A percentile compares a stretch with the other conserved stretches of the same genome.
Conservation (phyloP, 2,797 vertebrate genomes). For the Hypotaenidia philippensis region DNA sequence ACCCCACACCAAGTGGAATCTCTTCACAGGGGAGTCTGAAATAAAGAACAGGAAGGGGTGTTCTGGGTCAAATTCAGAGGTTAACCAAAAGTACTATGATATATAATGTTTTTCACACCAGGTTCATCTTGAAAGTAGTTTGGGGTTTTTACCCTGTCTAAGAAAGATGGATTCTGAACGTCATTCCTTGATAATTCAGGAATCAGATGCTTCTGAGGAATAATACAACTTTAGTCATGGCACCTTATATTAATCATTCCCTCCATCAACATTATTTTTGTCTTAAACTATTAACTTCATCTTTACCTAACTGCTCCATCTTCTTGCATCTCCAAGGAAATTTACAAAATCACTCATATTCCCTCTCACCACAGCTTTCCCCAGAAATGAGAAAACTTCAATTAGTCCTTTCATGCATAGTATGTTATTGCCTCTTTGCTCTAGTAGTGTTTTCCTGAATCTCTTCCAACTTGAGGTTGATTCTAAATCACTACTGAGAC, state of each 20-base stretch:
- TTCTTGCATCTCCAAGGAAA: background rate
- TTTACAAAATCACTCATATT: background rate
- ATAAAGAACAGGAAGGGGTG: background rate
- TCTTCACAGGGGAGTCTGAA: background rate
- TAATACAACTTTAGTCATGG: background rate
- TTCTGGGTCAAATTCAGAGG: background rate
- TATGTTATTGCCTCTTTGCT: background rate
- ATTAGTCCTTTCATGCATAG: background rate
- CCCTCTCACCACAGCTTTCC: background rate
- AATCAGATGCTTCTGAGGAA: background rate
- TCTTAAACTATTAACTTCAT: background rate
- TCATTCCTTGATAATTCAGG: background rate
- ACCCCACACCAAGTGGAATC: background rate
- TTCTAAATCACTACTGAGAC: background rate
- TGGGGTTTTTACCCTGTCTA: background rate
- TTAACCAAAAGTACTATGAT: background rate
- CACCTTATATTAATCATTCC: background rate
- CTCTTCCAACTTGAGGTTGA: background rate
- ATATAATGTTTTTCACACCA: background rate
- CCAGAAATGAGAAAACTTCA: background rate
- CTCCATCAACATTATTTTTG: background rate
- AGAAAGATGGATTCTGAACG: background rate
- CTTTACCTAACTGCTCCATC: background rate
- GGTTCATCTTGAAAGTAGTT: background rate
- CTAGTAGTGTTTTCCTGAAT: background rate